These are phyloP conservation scores for Escarpia spicata DNA, from an alignment of 2,888 invertebrate genomes.

Conservation along the genomic window DNA sequence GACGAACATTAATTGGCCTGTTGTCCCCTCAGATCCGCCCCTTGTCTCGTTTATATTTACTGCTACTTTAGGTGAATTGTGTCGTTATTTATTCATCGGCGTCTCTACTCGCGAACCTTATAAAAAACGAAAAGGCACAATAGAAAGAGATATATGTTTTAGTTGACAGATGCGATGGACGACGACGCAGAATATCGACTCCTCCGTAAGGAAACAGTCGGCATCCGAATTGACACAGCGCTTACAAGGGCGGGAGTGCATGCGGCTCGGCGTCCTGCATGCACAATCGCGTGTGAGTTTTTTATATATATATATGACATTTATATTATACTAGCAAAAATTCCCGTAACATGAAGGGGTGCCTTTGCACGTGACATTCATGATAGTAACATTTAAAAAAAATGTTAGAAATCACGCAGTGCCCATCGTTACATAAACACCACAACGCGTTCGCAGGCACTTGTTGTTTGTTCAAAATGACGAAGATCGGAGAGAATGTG, in stretches of 20 bases:
- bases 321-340: too few species aligned
- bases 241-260: too few species aligned
- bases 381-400: too few species aligned
- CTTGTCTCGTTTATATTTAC: neutral
- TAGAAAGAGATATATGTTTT: constrained; percentile 6
- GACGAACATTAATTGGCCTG: neutral
- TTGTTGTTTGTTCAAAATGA: too few species aligned
- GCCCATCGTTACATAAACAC: too few species aligned
- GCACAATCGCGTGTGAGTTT: neutral
- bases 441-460: too few species aligned
- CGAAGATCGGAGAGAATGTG: too few species aligned
- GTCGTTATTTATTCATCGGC: constrained; percentile 16
- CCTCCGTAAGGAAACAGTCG: neutral
- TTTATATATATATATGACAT: neutral
- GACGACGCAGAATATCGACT: neutral
- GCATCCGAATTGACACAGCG: neutral
- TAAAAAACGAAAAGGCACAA: neutral
- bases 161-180: neutral
- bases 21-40: neutral
- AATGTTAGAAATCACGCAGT: too few species aligned
- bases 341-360: too few species aligned
- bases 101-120: neutral
- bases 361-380: too few species aligned
- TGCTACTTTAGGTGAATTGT: neutral
- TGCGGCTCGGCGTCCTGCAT: neutral